A percentile compares a stretch with the other conserved stretches of the same genome.
phyloP scores from a whole-genome alignment of 2,888 invertebrate species.

The Abrostola triplasia region DNA sequence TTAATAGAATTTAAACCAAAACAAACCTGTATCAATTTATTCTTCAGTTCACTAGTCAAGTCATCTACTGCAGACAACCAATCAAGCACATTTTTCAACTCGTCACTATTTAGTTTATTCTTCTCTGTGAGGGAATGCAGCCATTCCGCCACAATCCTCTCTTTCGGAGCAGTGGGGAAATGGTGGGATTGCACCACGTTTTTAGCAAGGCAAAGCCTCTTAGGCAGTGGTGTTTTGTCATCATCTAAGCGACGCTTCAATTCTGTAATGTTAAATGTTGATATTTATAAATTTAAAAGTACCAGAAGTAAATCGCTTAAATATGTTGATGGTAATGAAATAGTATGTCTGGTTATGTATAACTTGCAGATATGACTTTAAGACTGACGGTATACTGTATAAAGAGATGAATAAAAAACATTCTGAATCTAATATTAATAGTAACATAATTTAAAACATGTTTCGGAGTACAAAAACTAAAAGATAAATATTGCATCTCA shows the following conservation, averaged over 20 bases:
- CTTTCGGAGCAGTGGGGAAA: slow-evolving; percentile 83
- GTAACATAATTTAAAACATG: too few species aligned
- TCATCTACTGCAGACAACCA: slow-evolving; percentile 75
- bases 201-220: slow-evolving; percentile 86
- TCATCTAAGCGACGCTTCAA: slow-evolving; percentile 82
- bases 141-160: slow-evolving; percentile 86
- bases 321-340: background rate
- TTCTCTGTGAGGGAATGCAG: slow-evolving; percentile 69
- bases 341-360: too few species aligned
- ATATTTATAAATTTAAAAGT: background rate
- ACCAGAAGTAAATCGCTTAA: background rate
- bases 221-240: slow-evolving; percentile 77
- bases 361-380: too few species aligned
- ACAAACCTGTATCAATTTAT: slow-evolving; percentile 76
- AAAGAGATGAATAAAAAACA: too few species aligned
- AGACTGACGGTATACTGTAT: too few species aligned
- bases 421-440: too few species aligned
- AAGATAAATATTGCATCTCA: too few species aligned
- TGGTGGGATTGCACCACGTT: slow-evolving; percentile 84
- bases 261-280: slow-evolving; percentile 69
- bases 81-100: slow-evolving; percentile 71
- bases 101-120: slow-evolving; percentile 67
- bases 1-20: too few species aligned
- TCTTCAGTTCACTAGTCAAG: slow-evolving; percentile 76
- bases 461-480: too few species aligned